Evolutionary conservation across 2,797 vertebrate genomes (phyloP), one percentile per base, ranked within the genome.

Genomic region (Poeciliopsis presidionis): DNA sequence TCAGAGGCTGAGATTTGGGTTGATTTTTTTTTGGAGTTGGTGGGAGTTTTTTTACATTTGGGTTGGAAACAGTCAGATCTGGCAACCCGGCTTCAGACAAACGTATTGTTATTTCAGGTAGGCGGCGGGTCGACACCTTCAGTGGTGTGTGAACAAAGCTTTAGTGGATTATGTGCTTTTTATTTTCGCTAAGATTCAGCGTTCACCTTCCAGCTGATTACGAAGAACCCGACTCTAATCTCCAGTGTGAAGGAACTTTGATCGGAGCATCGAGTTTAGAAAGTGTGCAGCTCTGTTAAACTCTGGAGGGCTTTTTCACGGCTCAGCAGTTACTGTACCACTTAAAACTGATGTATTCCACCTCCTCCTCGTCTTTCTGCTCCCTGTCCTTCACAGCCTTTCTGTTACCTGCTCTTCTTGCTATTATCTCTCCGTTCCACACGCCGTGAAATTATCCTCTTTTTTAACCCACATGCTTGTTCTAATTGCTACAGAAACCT

Each of bases 261-360:
- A 80, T 86, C 80, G 78, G 74, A 84, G 75, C 81, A 49, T 77
- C 65, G n/a, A 77, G 83, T 81, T 86, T 45, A 76, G 63, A 77
- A 85, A 76, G 28, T 47, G 71, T 63, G 80, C 84, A 74, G 84
- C 82, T 83, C 78, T 43, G 33, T 81, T 87, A 84, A 87, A 84
- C 79, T 87, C 87, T 78, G 75, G 77, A 88, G 82, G 81, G 79
- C 81, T 80, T 87, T 87, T 90, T 85, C 76, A 86, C 79, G 83
- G 78, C 84, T 88, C 90, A 81, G 86, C 89, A 87, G 81, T 90
- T 83, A 88, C 85, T 78, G 78, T 86, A 86, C 77, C 87, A 86
- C 88, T 87, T 72, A 82, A 76, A 85, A 84, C 80, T 87, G 87
- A 91, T 91, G 73, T 89, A 83, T 89, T 90, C 88, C 90, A 77